Evolutionary conservation across 1,140 invertebrate species (phyloP), one percentile per base, ranked within the genome.

Genomic region (Holcopasites calliopsidis): DNA sequence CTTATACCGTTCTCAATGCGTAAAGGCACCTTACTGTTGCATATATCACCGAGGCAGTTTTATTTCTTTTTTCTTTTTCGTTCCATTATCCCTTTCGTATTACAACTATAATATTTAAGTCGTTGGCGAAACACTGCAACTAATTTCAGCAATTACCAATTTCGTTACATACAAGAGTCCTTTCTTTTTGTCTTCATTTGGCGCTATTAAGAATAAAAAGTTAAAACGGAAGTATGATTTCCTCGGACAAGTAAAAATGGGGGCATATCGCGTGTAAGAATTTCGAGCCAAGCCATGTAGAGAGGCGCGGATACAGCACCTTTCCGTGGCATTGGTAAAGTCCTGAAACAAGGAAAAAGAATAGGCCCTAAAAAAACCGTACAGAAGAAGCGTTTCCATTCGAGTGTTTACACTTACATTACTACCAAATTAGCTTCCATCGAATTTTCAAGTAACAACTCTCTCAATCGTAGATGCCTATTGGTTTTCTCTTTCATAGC

Each of bases 171-270:
- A 44, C 13, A 44, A 66, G 10, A 66, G 3, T 74, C 21, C 6
- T 42, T 55, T 35, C 26, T 26, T 47, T 3, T 16, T n/a, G n/a
- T n/a, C n/a, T n/a, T n/a, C n/a, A n/a, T n/a, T 50, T 75, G 4
- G 16, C 31, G 8, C 52, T 21, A 60, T 94, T 95, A 99, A 49
- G 98, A 99, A 92, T 99, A 99, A 93, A 98, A 99, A 49, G 98
- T 99, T 66, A 99, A 93, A 42, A 99, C 98, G 82, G 97, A 97
- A 10, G 95, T 96, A 90, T 99, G 98, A 91, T 99, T 99, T 76
- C 98, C 98, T 84, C 98, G 93, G 57, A 99, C 95, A 54, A 99
- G 94, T 69, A 99, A 91, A 90, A 98, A 96, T 18, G 97, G 96
- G 76, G 97, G 97, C 95, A 98, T 95, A 82, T 96, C 95, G 77